Evolutionary conservation across 1,140 invertebrate species (phyloP), one percentile per base, ranked within the genome.

Genomic region (Bombus superbus): DNA sequence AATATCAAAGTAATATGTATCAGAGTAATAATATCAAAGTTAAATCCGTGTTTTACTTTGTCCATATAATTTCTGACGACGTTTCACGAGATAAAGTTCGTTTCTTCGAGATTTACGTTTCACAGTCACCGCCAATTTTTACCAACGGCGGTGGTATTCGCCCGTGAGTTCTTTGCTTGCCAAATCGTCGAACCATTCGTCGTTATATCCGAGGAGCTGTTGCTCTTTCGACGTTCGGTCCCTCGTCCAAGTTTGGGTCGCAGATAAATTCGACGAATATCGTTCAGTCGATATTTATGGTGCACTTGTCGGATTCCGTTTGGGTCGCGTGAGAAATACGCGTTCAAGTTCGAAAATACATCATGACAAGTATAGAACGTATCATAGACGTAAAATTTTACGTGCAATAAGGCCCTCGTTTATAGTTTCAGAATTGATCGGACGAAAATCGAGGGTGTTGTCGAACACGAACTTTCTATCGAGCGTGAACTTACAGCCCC

Each of bases 261-360:
- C 28, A 22, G 35, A 77, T 77, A 77, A 77, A 77, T 77, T 40
- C 57, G 9, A 38, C 13, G 75, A 22, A 25, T 40, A 77, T 42
- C 73, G 53, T 15, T 62, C 15, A 10, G 18, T 22, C 38, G 75
- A 40, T 77, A 77, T 77, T 77, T 77, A 62, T 32, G 53, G 15
- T 18, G 53, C 53, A 62, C 53, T 77, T 59, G 53, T 77, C 75
- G 25, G 25, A 76, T 76, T 57, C 28, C 38, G 72, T 74, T 74
- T 35, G 1, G 32, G 22, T 35, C 18, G 44, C 10, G n/a, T 25
- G 53, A 32, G 38, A n/a, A 42, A 77, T 38, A n/a, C 25, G 53
- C 25, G 32, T 38, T n/a, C 8, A 28, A 76, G 57, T 9, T 62
- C 28, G 75, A 62, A 22, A 42, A 42, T 62, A n/a, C 15, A 35